phyloP scores from a whole-genome alignment of 2,113 vertebrate genomes.

The Tupaia tana region DNA sequence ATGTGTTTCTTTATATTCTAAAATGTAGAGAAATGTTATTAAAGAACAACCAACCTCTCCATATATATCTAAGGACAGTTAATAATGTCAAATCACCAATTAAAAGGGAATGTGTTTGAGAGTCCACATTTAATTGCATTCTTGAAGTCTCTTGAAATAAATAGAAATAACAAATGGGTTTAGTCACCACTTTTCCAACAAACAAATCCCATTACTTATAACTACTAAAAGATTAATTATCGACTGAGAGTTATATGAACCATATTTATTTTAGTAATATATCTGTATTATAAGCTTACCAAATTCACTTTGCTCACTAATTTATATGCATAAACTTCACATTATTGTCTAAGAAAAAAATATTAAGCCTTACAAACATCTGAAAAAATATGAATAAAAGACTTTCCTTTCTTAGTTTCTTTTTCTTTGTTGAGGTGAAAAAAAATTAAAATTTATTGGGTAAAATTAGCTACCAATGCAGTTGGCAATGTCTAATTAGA shows the following conservation, averaged over 20 bases:
- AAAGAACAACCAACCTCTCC: neutral
- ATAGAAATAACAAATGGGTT: slow-evolving; percentile 65
- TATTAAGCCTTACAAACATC: slow-evolving; percentile 40
- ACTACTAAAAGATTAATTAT: slow-evolving; percentile 76
- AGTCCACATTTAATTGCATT: slow-evolving; percentile 60
- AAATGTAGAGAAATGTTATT: slow-evolving; percentile 22
- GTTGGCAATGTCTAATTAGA: slow-evolving; percentile 74
- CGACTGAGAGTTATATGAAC: slow-evolving; percentile 44
- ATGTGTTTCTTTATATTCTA: neutral
- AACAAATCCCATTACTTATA: slow-evolving; percentile 59
- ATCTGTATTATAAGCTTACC: slow-evolving; percentile 57
- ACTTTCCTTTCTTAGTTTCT: slow-evolving; percentile 40
- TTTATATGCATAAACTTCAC: slow-evolving; percentile 69
- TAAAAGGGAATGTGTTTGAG: slow-evolving; percentile 39
- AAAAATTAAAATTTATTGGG: slow-evolving; percentile 67
- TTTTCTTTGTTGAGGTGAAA: slow-evolving; percentile 52
- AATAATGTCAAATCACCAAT: slow-evolving; percentile 53
- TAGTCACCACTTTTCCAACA: slow-evolving; percentile 49
- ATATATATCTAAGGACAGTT: neutral
- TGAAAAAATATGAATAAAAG: slow-evolving; percentile 21
- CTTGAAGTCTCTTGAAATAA: slow-evolving; percentile 70
- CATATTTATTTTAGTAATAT: slow-evolving; percentile 76
- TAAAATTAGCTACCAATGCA: slow-evolving; percentile 56
- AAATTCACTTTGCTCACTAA: slow-evolving; percentile 62
- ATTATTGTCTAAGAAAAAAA: slow-evolving; percentile 68